Evolutionary conservation across 2,797 vertebrate genomes (phyloP).

Genomic region (Gallinago stenura): DNA sequence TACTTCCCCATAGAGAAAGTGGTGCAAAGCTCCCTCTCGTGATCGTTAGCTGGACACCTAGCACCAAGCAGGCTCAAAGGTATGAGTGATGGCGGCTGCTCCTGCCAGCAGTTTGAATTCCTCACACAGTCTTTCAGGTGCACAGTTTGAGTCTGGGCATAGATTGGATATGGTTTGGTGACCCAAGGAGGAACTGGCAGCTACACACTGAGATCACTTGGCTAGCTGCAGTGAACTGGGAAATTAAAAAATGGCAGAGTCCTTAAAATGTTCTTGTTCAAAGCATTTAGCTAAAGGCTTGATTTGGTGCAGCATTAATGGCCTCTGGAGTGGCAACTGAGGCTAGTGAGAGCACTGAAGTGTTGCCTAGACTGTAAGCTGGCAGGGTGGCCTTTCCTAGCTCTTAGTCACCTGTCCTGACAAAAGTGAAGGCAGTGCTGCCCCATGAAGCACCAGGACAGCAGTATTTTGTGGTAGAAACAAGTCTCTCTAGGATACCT

Average conservation of each 20-base stretch:
- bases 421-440: neutral
- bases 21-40: neutral
- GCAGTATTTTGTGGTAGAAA: neutral
- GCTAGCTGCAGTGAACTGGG: neutral
- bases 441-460: neutral
- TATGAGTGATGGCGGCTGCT: neutral
- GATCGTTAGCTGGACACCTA: neutral
- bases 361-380: neutral
- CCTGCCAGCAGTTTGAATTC: neutral
- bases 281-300: neutral
- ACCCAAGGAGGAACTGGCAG: neutral
- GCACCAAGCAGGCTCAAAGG: neutral
- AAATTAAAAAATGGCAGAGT: neutral
- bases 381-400: neutral
- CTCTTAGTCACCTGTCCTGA: neutral
- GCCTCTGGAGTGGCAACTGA: neutral
- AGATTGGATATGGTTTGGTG: neutral
- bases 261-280: neutral
- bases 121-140: neutral
- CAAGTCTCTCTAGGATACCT: neutral
- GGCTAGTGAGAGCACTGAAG: neutral
- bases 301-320: neutral
- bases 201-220: neutral
- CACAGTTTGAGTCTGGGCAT: neutral
- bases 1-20: accelerated